Percentiles rank a stretch among this genome's conserved stretches.
phyloP scores from a whole-genome alignment of 2,113 vertebrate genomes.

The Podocnemis expansa region DNA sequence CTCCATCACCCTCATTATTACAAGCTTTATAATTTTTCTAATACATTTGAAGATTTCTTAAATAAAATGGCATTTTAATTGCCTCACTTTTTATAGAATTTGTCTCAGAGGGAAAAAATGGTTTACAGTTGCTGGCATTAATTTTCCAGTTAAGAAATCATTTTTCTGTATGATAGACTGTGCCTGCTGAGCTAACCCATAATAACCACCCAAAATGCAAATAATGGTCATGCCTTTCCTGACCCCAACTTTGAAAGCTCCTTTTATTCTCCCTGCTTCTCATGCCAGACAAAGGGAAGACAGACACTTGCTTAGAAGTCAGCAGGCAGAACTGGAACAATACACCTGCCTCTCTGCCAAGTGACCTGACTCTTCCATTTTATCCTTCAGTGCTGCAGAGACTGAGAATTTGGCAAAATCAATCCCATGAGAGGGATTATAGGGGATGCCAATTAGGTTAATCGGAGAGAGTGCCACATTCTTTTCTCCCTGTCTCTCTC shows the following conservation, averaged over 20 bases:
- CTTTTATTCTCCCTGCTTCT: constrained; percentile 34
- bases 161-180: constrained; percentile 25
- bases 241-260: constrained; percentile 36
- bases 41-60: background rate
- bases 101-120: background rate
- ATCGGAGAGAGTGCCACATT: background rate
- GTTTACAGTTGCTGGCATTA: background rate
- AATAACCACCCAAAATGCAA: constrained; percentile 53
- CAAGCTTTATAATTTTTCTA: background rate
- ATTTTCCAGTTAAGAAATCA: constrained; percentile 25
- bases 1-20: background rate
- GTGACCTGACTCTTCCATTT: constrained; percentile 15
- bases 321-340: background rate
- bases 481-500: background rate
- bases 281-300: background rate
- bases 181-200: constrained; percentile 8
- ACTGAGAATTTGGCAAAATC: background rate
- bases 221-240: constrained; percentile 21
- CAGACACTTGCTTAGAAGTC: constrained; percentile 19
- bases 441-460: background rate
- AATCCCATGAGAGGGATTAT: background rate
- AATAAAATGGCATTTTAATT: background rate
- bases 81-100: background rate
- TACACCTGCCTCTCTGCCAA: background rate
- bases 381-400: background rate